phyloP scores from a whole-genome alignment of 1,140 invertebrate genomes.

The Ephestia elutella region DNA sequence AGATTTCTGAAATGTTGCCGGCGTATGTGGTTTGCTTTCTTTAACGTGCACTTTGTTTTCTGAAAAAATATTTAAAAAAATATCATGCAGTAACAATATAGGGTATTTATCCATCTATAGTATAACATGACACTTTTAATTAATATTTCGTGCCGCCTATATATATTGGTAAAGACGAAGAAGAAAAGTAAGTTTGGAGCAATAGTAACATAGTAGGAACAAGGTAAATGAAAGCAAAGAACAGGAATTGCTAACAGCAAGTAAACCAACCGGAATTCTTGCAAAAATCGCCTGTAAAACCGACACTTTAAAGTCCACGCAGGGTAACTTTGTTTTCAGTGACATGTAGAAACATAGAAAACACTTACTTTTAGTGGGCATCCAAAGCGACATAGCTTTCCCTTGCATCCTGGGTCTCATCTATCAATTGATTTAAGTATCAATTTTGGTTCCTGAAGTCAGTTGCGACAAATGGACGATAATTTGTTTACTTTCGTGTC shows the following conservation, averaged over 20 bases:
- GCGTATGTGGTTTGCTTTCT: conserved; percentile 18
- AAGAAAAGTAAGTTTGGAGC: no score
- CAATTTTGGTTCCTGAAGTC: conserved; percentile 15
- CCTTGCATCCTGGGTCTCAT: neutral
- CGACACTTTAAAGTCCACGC: no score
- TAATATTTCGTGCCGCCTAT: no score
- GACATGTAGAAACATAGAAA: neutral
- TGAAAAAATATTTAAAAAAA: conserved; percentile 19
- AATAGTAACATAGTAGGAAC: no score
- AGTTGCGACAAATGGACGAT: conserved; percentile 12
- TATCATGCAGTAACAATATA: no score
- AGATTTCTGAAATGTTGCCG: conserved; percentile 42
- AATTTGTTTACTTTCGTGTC: conserved; percentile 11
- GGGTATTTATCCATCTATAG: no score
- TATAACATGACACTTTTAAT: no score
- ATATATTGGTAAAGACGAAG: neutral
- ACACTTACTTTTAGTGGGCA: conserved; percentile 29
- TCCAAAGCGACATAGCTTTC: conserved; percentile 22
- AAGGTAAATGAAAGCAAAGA: no score
- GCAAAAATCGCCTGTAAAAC: no score
- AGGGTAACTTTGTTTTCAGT: neutral
- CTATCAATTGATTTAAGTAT: conserved; percentile 14
- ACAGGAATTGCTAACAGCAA: no score
- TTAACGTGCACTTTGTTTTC: conserved; percentile 45
- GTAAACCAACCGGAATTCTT: no score